Evolutionary conservation across 2,797 vertebrate genomes (phyloP).

Genomic region (Coendou prehensilis): DNA sequence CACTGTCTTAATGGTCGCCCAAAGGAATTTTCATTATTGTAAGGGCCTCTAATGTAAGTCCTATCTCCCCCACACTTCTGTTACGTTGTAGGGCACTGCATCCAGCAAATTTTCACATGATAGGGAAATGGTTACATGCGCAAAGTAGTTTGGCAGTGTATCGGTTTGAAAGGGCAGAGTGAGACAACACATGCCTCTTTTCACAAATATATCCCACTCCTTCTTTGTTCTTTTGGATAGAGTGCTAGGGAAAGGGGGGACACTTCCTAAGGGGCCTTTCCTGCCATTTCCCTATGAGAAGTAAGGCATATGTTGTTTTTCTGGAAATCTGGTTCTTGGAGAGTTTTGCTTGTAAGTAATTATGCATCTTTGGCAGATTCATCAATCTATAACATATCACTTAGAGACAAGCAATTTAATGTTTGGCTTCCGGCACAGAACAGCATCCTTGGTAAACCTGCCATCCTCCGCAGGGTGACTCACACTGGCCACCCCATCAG

Average conservation of each 20-base stretch:
- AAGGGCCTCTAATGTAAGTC: not conserved
- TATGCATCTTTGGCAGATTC: conserved; percentile 1
- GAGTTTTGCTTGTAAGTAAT: conserved; percentile 62
- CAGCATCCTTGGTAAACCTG: not conserved
- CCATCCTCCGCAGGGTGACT: not conserved
- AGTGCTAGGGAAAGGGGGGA: not conserved
- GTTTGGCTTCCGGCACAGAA: not conserved
- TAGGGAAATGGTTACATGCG: not conserved
- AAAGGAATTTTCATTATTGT: not conserved
- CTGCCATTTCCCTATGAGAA: conserved; percentile 27
- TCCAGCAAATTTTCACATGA: not conserved
- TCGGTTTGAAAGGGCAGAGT: not conserved
- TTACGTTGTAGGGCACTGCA: not conserved
- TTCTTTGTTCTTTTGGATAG: not conserved
- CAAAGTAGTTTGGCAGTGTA: not conserved
- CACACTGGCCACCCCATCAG: not conserved
- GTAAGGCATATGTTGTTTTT: conserved; percentile 40
- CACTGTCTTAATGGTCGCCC: not conserved
- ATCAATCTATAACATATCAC: not conserved
- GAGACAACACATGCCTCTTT: not conserved
- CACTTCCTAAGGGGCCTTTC: not conserved
- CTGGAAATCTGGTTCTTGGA: conserved; percentile 24
- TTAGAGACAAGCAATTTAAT: not conserved
- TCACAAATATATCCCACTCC: not conserved
- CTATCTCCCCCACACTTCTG: not conserved